Evolutionary conservation across 2,113 vertebrate genomes (phyloP).

Genomic region (Campylorhamphus procurvoides): DNA sequence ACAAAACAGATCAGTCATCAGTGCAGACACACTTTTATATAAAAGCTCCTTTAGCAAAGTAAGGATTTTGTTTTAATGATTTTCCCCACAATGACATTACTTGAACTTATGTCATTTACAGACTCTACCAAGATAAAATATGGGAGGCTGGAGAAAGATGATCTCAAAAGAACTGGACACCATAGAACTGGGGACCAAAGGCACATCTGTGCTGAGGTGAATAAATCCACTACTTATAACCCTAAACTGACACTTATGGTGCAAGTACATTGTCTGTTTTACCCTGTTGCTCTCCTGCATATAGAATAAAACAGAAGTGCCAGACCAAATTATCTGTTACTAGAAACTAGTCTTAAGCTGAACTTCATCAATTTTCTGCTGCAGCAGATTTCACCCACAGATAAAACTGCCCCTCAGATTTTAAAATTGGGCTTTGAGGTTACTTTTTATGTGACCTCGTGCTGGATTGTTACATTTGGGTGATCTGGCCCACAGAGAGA

Average conservation of each 20-base stretch:
- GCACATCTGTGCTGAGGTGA: conserved; percentile 58
- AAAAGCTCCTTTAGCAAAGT: conserved; percentile 49
- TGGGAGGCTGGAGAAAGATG: conserved; percentile 30
- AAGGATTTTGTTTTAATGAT: neutral
- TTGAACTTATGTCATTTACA: neutral
- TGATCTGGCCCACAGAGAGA: neutral
- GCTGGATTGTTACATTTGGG: neutral
- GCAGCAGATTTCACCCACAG: neutral
- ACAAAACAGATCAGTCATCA: conserved; percentile 10
- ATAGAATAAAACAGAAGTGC: conserved; percentile 20
- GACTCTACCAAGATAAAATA: conserved; percentile 3
- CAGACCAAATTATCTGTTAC: neutral
- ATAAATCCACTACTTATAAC: conserved; percentile 28
- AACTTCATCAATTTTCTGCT: neutral
- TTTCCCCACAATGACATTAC: conserved; percentile 33
- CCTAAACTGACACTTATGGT: conserved; percentile 17
- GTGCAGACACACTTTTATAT: conserved; percentile 1
- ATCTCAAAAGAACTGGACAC: conserved; percentile 35
- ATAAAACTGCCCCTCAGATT: neutral
- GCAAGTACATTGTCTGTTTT: conserved; percentile 17
- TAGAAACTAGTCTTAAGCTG: neutral
- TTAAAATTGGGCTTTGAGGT: neutral
- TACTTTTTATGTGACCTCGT: neutral
- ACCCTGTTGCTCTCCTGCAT: neutral
- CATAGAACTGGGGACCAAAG: conserved; percentile 58